A percentile compares a stretch with the other conserved stretches of the same genome.
Conservation (phyloP, 2,888 invertebrate species). For the Temnothorax rugatulus region DNA sequence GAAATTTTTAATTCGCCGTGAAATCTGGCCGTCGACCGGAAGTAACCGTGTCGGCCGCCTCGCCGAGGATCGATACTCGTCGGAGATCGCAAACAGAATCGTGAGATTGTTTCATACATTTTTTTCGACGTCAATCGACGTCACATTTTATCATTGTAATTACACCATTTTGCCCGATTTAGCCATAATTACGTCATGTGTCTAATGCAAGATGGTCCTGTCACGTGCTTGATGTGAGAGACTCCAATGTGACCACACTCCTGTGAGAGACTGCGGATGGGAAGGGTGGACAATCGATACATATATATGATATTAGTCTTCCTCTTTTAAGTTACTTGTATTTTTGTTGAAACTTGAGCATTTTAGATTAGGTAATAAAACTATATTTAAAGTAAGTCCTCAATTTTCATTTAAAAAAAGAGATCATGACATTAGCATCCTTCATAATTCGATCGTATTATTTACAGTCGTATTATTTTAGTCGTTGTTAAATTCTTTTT, state of each 20-base stretch:
- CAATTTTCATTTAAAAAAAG: background rate
- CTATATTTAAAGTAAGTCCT: background rate
- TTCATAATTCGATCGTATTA: background rate
- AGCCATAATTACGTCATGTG: conserved; percentile 11
- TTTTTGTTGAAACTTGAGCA: background rate
- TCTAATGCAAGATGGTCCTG: conserved; percentile 14
- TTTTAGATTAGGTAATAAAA: background rate
- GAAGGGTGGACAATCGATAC: background rate
- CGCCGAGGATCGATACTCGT: conserved; percentile 36
- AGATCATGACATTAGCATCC: background rate
- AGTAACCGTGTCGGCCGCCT: conserved; percentile 64
- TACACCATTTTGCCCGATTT: background rate
- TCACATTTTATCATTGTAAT: conserved; percentile 3
- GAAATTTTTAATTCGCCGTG: conserved; percentile 82
- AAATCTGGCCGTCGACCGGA: conserved; percentile 75
- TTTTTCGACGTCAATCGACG: conserved; percentile 4
- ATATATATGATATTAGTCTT: background rate
- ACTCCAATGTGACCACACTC: background rate
- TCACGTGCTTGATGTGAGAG: conserved; percentile 11
- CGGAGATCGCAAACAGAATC: conserved; percentile 10
- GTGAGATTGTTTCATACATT: background rate
- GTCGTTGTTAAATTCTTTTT: background rate
- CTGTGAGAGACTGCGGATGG: background rate
- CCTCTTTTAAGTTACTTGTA: background rate
- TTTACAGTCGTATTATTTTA: no score